phyloP scores from a whole-genome alignment of 2,797 vertebrate species.

The Cirrhinus molitorella region DNA sequence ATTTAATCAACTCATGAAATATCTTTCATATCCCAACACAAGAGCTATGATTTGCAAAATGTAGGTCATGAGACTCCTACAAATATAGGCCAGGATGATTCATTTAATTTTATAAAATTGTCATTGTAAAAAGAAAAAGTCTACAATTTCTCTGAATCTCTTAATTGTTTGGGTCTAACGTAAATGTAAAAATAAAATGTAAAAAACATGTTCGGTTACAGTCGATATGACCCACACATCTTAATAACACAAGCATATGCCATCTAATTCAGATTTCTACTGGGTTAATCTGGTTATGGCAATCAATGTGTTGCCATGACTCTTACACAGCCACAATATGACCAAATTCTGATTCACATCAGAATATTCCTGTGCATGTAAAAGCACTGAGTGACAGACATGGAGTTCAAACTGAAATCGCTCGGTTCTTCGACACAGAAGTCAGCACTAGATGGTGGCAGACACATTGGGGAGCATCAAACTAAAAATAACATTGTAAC shows the following conservation, averaged over 20 bases:
- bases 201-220: background rate
- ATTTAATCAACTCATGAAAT: background rate
- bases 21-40: background rate
- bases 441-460: slow-evolving; percentile 29
- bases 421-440: slow-evolving; percentile 9
- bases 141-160: background rate
- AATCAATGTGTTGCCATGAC: background rate
- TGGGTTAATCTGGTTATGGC: background rate
- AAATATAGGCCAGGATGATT: background rate
- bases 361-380: background rate
- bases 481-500: slow-evolving; percentile 37
- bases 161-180: background rate
- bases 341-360: background rate
- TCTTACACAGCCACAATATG: background rate
- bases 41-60: background rate
- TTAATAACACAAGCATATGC: no score
- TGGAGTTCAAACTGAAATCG: background rate
- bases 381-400: background rate
- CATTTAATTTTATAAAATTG: background rate
- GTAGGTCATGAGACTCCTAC: background rate
- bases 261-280: background rate
- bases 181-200: background rate
- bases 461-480: slow-evolving; percentile 41
- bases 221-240: background rate
- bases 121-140: background rate